Conservation (phyloP, 23 tunicate genomes). For the Trididemnum clinides region DNA sequence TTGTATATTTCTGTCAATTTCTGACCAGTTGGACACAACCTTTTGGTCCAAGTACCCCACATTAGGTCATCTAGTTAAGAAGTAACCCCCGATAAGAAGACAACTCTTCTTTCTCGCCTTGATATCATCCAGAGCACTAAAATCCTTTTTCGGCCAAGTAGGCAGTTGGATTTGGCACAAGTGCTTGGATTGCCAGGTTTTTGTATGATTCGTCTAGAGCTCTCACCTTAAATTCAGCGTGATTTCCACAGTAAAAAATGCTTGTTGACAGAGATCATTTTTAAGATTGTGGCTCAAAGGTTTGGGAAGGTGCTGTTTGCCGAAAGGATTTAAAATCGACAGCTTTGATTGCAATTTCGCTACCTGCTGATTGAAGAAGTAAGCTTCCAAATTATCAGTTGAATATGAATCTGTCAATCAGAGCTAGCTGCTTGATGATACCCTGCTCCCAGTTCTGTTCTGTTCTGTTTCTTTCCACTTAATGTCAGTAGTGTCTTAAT, state of each 20-base stretch:
- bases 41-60: slow-evolving; percentile 34
- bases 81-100: slow-evolving; percentile 52
- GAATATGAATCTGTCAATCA: not conserved
- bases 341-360: slow-evolving; percentile 30
- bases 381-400: slow-evolving; percentile 18
- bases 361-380: not conserved
- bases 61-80: slow-evolving; percentile 59
- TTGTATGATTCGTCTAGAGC: slow-evolving; percentile 16
- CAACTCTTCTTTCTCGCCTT: slow-evolving; percentile 49
- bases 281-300: slow-evolving; percentile 37
- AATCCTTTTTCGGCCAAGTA: slow-evolving; percentile 52
- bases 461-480: not conserved
- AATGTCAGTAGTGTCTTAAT: too few species aligned
- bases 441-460: slow-evolving; percentile 36
- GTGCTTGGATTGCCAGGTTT: slow-evolving; percentile 37
- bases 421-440: slow-evolving; percentile 34
- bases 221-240: slow-evolving; percentile 36
- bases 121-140: slow-evolving; percentile 53
- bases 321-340: slow-evolving; percentile 47
- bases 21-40: slow-evolving; percentile 11
- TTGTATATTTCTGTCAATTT: slow-evolving; percentile 47
- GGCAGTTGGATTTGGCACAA: slow-evolving; percentile 15
- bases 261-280: too few species aligned
- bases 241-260: slow-evolving; percentile 29
- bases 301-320: slow-evolving; percentile 39